Evolutionary conservation across 2,797 vertebrate genomes (phyloP), one percentile per base, ranked within the genome.

Genomic region (Poeciliopsis presidionis): DNA sequence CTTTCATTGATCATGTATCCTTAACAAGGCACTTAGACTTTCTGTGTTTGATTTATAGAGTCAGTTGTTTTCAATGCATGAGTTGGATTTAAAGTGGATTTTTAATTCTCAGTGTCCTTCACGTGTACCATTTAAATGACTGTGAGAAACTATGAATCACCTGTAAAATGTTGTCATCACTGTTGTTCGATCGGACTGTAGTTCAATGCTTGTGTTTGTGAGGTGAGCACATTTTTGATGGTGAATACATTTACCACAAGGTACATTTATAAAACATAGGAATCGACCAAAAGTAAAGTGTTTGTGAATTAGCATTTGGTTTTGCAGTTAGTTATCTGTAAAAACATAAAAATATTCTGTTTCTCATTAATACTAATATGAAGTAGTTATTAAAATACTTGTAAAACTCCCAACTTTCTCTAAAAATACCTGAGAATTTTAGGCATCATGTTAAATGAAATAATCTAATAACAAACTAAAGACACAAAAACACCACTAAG

Each of bases 1-100:
- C 7, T 70, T 73, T 18, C 33, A 84, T 59, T 61, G 77, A 82
- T 83, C 43, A 45, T 55, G 43, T 75, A 65, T 55, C 67, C 33
- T 67, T 65, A 72, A 61, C 55, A 73, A 85, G 75, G 47, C 18
- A 53, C 36, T 75, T 57, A 30, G n/a, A 30, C 59, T 12, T 67
- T 46, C 65, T 57, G 43, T 43, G 0, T 41, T 77, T 71, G 65
- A 63, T 22, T 45, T 43, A 22, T 72, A 41, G 46, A 39, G 30
- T 76, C 43, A 1, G 46, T 39, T 57, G 75, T 72, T 80, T 53
- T 69, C 45, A 55, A 45, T 45, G 46, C 36, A 47, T 61, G 36
- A 22, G 28, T 67, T 75, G 39, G 28, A 65, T 25, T 16, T 80
- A 20, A 77, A 59, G 30, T 59, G 28, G 6, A 12, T 63, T 63